Evolutionary conservation across 2,888 invertebrate genomes (phyloP).

Genomic region (Xestoiulus laeticollis): DNA sequence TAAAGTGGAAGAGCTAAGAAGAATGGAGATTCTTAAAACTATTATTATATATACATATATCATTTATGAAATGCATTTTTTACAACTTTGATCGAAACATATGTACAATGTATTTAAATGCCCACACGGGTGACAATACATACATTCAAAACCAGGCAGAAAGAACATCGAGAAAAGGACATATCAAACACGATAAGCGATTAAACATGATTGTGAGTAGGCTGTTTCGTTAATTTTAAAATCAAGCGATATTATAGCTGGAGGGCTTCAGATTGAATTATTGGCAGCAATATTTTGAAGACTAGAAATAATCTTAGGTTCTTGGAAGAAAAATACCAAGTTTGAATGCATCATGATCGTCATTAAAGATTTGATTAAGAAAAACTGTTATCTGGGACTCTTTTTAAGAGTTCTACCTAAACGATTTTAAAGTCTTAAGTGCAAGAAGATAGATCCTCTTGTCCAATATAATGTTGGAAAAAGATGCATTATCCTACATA

Average conservation of each 20-base stretch:
- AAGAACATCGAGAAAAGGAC: not conserved
- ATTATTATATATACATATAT: not conserved
- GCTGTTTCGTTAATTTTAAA: not conserved
- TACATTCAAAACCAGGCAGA: not conserved
- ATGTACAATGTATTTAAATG: conserved; percentile 1
- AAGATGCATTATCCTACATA: too few species aligned
- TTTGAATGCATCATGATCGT: too few species aligned
- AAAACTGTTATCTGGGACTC: too few species aligned
- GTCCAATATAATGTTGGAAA: too few species aligned
- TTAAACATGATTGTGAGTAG: not conserved
- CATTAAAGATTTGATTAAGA: too few species aligned
- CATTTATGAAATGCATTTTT: conserved; percentile 4
- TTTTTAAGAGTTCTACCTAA: too few species aligned
- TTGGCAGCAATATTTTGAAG: not conserved
- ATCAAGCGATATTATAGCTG: not conserved
- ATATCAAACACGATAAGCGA: not conserved
- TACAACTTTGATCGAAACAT: not conserved
- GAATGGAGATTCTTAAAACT: not conserved
- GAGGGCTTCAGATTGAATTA: not conserved
- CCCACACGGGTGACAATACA: not conserved
- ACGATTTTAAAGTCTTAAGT: too few species aligned
- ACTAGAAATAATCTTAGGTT: not conserved
- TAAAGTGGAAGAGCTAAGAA: not conserved
- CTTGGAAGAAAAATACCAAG: not conserved
- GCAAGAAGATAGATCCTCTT: too few species aligned